phyloP scores from a whole-genome alignment of 2,113 vertebrate genomes.

The Ptilorrhoa leucosticta region DNA sequence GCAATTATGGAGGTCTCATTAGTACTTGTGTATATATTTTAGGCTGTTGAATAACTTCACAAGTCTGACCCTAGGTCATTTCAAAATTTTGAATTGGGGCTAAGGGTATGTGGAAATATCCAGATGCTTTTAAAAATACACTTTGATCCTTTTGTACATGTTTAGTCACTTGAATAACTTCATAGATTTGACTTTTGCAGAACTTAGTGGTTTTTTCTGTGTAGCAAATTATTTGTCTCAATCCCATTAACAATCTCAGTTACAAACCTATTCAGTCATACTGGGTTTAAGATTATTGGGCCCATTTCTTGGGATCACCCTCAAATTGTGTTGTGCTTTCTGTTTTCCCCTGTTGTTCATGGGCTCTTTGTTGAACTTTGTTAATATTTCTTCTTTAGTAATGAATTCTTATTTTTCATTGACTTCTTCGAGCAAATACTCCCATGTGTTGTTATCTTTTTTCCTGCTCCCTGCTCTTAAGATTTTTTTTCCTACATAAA shows the following conservation, averaged over 20 bases:
- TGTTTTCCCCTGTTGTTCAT: not conserved
- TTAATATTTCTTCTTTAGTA: not conserved
- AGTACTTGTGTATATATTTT: not conserved
- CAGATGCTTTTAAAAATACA: not conserved
- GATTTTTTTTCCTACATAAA: constrained; percentile 5
- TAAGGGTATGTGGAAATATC: not conserved
- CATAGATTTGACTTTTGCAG: not conserved
- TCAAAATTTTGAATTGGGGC: not conserved
- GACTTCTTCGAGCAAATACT: constrained; percentile 7
- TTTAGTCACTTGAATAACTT: not conserved
- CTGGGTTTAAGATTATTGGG: not conserved
- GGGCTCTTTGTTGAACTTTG: constrained; percentile 13
- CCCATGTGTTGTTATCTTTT: not conserved
- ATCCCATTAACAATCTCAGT: not conserved
- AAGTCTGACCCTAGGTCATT: not conserved
- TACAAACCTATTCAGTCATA: not conserved
- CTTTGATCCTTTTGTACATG: not conserved
- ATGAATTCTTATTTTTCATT: constrained; percentile 22
- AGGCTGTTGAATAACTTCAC: not conserved
- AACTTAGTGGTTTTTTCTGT: not conserved
- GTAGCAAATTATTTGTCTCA: not conserved
- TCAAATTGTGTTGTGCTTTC: not conserved
- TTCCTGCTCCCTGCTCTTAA: not conserved
- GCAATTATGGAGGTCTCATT: not conserved
- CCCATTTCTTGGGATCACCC: not conserved